Base-by-base conservation (phyloP, 2,888 invertebrate species). In the Epistrophe eligans region DNA sequence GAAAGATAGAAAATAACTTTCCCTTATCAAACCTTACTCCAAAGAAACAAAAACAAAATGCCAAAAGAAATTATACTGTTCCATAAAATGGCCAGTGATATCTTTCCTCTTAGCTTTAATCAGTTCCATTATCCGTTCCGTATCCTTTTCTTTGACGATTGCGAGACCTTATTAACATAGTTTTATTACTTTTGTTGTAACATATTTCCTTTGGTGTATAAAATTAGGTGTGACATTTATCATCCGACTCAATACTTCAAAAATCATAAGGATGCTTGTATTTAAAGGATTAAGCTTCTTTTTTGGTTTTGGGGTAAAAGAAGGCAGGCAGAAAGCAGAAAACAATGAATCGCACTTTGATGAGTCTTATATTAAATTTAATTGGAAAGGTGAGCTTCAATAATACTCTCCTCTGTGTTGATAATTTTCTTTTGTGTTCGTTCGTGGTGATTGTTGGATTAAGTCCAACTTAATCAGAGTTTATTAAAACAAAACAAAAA, bases 241-340 rank as follows among this genome's bases (percentile, higher is more conserved):
- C 72, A 79, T 73, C 52, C 35, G 35, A 50, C 45, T 70, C 62
- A 74, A 74, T 70, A 74, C 83, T 72, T 73, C 72, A 79, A 60
- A 72, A 71, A 83, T 79, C 73, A 83, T 79, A 70, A 70, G 77
- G 48, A 74, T 70, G 79, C 74, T 35, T 79, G 72, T 72, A 67
- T 77, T 67, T 64, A 40, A 82, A 66, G 77, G 43, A 55, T 50
- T 7, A 66, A 43, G 15, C 24, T 62, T 24, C 15, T 19, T 8
- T 24, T 24, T 24, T 24, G 1, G 24, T 24, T 24, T 24, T n/a
- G n/a, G 35, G 8, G 13, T 10, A 0, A 40, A 11, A 11, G 35
- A 15, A 15, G 2, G 28, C 24, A 28, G 17, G 19, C 7, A 28
- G 5, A 15, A 17, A 8, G 8, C 24, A 32, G 38, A 9, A 45